Base-by-base conservation (phyloP, 2,113 vertebrate genomes). In the Mesembrinibis cayennensis region DNA sequence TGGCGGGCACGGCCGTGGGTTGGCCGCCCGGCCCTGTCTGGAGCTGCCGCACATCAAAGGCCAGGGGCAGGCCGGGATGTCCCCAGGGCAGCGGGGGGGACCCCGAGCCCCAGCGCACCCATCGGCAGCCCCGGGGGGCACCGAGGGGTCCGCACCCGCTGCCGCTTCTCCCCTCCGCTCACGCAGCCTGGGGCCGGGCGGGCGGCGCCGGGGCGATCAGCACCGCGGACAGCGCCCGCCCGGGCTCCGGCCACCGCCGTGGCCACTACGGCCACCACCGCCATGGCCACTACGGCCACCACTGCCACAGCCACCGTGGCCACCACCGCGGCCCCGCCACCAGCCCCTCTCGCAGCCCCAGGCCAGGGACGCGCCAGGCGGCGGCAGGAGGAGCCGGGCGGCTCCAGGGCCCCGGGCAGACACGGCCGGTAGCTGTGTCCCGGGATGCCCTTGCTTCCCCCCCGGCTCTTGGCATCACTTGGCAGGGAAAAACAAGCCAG, bases 131-230 rank as follows among this genome's bases (percentile, higher is more conserved):
- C 34, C 22, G 5, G 5, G 21, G 20, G 1, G 16, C 0, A n/a
- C 27, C 12, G 6, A 45, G 32, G 21, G 42, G 27, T 6, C 16
- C 14, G 56, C 70, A 8, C 27, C 4, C 5, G 16, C 8, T 2
- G 13, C 15, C 8, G 4, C 1, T 3, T 11, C 63, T 5, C 58
- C 19, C 0, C 7, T 0, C 7, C 11, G 26, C 69, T 4, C 69
- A 18, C 8, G 12, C 8, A 7, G 30, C 5, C 6, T 11, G 42
- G 50, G 34, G 11, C 82, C 49, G 11, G 45, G 38, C 38, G 47
- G 22, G 10, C 34, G 5, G 44, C 2, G 9, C 26, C 1, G 38
- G 30, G 44, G 25, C 6, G n/a, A 53, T 52, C 87, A 93, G 88
- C 66, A 86, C 79, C 42, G 22, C 4, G 65, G 93, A 74, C 65